Evolutionary conservation across 2,797 vertebrate species (phyloP), one percentile per base, ranked within the genome.

Genomic region (Onychomys torridus): DNA sequence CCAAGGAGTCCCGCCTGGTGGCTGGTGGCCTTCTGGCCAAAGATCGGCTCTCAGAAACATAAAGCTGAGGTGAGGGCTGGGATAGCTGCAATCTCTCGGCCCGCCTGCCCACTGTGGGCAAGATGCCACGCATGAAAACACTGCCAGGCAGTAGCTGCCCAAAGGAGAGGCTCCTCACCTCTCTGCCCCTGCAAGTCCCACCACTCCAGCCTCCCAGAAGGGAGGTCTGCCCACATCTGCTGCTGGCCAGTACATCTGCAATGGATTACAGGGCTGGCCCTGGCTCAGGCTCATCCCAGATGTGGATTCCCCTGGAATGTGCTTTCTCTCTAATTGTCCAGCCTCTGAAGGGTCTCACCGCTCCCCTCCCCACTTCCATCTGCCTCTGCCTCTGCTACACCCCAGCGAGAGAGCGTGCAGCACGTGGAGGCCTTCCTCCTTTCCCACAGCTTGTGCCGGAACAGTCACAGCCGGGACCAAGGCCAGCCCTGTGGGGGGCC

Each of bases 271-370:
- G 90, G 91, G 97, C 96, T 97, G 98, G 98, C 97, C 96, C 82
- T 1, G 37, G 52, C 89, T 97, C 95, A 1, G 1, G 92, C 93
- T 97, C 97, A 98, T 95, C 96, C 95, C 97, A 98, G 95, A 98
- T 98, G 97, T 97, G 91, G 96, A 98, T 98, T 98, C 90, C 97
- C 55, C 7, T 94, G 98, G 97, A 98, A 98, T 98, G 97, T 96
- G 93, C 97, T 77, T 96, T 97, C 91, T 61, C 77, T 78, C 94
- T 97, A 89, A 97, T 78, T 79, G 94, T 98, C 92, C 97, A 97
- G 81, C 91, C 96, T 93, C 97, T 96, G 95, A 92, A 97, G 92
- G 95, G 90, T 97, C 91, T 79, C 17, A 5, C 86, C 32, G 65
- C 43, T 55, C 4, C 55, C 55, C 93, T 82, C 52, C 6, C 34